These are phyloP conservation scores for Tragelaphus strepsiceros DNA, from an alignment of 2,113 vertebrate species.

Conservation along the genomic window DNA sequence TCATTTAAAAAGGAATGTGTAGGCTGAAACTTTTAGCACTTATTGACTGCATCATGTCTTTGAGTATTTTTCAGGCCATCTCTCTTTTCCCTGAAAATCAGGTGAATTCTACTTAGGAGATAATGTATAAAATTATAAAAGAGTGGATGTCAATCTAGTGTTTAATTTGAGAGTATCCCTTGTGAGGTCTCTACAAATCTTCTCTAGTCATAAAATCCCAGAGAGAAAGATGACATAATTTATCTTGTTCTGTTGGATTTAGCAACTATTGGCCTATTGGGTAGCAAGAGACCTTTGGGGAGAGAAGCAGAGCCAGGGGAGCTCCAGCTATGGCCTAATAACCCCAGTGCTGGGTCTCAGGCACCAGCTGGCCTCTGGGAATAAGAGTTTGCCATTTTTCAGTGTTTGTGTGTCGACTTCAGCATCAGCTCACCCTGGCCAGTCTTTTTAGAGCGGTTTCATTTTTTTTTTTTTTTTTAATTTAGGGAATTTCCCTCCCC, in stretches of 20 bases:
- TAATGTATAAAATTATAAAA: neutral
- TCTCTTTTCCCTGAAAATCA: neutral
- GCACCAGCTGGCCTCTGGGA: constrained; percentile 34
- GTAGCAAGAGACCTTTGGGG: neutral
- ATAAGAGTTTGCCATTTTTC: constrained; percentile 30
- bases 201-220: neutral
- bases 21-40: neutral
- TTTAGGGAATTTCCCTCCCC: constrained; percentile 47
- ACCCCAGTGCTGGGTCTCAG: neutral
- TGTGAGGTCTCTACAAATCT: neutral
- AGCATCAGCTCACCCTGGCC: neutral
- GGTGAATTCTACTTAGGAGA: neutral
- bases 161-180: neutral
- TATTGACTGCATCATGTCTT: neutral
- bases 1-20: neutral
- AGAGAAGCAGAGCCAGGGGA: neutral
- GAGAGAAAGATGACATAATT: neutral
- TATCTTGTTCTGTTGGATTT: neutral
- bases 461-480: neutral
- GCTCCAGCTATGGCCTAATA: constrained; percentile 26
- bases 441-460: constrained; percentile 4
- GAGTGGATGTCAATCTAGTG: neutral
- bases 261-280: neutral
- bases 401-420: neutral
- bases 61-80: neutral